phyloP scores from a whole-genome alignment of 2,888 invertebrate species.

The Neoaliturus tenellus region DNA sequence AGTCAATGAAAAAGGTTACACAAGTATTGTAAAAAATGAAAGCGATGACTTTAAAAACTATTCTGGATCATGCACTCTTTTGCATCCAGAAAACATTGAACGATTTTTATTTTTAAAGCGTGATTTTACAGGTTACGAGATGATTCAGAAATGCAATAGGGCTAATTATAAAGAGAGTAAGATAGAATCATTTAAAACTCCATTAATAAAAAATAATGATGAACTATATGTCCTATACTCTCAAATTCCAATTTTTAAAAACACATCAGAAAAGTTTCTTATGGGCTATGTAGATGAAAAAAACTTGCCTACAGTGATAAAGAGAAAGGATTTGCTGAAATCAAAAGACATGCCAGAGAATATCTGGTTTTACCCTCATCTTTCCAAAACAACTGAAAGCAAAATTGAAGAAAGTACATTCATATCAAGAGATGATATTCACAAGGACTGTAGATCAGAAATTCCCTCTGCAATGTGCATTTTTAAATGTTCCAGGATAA shows the following conservation, averaged over 20 bases:
- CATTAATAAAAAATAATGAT: not conserved
- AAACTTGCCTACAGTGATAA: not conserved
- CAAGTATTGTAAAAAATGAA: not conserved
- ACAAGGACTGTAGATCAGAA: not conserved
- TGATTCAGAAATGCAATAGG: not conserved
- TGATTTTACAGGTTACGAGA: constrained; percentile 20
- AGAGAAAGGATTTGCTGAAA: constrained; percentile 17
- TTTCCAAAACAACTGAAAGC: not conserved
- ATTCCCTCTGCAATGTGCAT: not conserved
- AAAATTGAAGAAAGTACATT: not conserved
- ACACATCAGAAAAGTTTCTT: not conserved
- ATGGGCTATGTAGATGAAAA: constrained; percentile 17
- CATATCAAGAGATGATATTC: not conserved
- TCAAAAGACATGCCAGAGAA: not conserved
- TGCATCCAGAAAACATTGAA: constrained; percentile 16
- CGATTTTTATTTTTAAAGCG: constrained; percentile 4
- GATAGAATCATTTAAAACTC: not conserved
- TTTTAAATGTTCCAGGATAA: not conserved
- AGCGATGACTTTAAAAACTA: too few relatives aligned
- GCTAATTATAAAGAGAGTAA: not conserved
- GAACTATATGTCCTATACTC: not conserved
- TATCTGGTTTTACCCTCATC: constrained; percentile 5
- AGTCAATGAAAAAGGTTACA: constrained; percentile 12
- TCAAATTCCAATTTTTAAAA: constrained; percentile 32
- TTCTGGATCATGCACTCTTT: not conserved